Conservation (phyloP, 2,888 invertebrate species). For the Plebejus anna region DNA sequence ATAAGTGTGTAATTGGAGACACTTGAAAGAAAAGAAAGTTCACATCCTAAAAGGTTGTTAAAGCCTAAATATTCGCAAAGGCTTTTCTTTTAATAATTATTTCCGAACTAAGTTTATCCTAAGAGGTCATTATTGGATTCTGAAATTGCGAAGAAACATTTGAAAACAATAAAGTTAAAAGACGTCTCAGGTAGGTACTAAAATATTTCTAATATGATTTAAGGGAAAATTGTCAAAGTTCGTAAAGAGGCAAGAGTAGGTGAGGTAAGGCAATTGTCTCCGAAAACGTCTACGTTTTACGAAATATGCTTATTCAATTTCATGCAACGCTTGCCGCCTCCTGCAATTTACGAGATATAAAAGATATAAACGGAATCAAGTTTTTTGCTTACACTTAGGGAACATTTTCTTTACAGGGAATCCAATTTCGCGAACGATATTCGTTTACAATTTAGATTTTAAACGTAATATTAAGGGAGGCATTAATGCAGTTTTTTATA, state of each 20-base stretch:
- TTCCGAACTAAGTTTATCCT: not conserved
- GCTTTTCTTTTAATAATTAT: not conserved
- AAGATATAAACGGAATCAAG: conserved; percentile 80
- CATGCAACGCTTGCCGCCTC: conserved; percentile 81
- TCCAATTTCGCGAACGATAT: conserved; percentile 60
- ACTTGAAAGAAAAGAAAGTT: not conserved
- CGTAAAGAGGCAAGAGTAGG: conserved; percentile 75
- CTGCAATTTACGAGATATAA: conserved; percentile 81
- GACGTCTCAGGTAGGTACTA: conserved; percentile 59
- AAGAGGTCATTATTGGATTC: conserved; percentile 42
- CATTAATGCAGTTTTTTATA: not conserved
- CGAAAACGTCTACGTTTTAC: conserved; percentile 79
- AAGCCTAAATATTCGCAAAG: not conserved
- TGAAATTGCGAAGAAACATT: conserved; percentile 53
- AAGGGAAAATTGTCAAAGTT: conserved; percentile 77
- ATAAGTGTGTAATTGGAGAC: not conserved
- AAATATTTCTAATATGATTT: conserved; percentile 74
- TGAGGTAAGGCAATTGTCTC: conserved; percentile 81
- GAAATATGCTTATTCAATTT: conserved; percentile 81
- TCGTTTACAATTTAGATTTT: conserved; percentile 42
- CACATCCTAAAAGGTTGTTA: not conserved
- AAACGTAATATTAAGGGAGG: conserved; percentile 32
- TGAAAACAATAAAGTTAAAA: conserved; percentile 37
- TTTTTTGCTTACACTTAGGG: conserved; percentile 80
- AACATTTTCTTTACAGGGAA: conserved; percentile 77